Evolutionary conservation across 1,140 invertebrate species (phyloP), one percentile per base, ranked within the genome.

Genomic region (Hyposmocoma kahamanoa): DNA sequence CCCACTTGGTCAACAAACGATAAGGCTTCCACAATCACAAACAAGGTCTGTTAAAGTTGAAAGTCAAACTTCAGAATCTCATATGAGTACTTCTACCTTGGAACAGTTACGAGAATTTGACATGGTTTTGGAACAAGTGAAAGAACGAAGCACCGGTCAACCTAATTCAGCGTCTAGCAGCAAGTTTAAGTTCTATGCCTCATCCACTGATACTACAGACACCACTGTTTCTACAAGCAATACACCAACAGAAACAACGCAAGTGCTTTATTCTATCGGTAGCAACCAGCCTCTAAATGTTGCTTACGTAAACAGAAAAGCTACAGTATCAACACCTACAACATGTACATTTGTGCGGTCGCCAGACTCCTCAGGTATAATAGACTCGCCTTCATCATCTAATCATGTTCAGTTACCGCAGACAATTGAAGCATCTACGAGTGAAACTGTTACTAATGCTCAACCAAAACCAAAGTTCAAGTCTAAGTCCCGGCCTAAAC

Each of bases 91-190:
- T 18, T 89, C 90, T 6, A 94, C 93, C 8, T 71, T 94, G 18
- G 93, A 95, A 70, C 93, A 94, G 61, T 67, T 95, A 4, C 83
- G 93, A 24, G 93, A 95, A 73, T 95, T 95, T 64, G 93, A 95
- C 70, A 93, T 92, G 75, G 93, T 95, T 0, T 82, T 94, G 32
- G 93, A 95, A 69, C 92, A 94, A 79, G 90, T 94, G 1, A 94
- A 94, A 65, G 92, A 94, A 72, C 79, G 92, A 30, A 92, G 91
- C 50, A 90, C 89, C 1, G 89, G 89, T 1, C 89, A 89, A 53
- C 80, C 81, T 8, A 76, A 60, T 28, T 59, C 58, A 21, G 69
- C 48, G 32, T 19, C 51, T 4, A 66, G 48, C 45, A 51, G 49
- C 6, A 72, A 63, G 42, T 49, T 59, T 24, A 77, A 77, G 59